Base-by-base conservation (phyloP, 2,888 invertebrate genomes). In the Caenorhabditis doughertyi region DNA sequence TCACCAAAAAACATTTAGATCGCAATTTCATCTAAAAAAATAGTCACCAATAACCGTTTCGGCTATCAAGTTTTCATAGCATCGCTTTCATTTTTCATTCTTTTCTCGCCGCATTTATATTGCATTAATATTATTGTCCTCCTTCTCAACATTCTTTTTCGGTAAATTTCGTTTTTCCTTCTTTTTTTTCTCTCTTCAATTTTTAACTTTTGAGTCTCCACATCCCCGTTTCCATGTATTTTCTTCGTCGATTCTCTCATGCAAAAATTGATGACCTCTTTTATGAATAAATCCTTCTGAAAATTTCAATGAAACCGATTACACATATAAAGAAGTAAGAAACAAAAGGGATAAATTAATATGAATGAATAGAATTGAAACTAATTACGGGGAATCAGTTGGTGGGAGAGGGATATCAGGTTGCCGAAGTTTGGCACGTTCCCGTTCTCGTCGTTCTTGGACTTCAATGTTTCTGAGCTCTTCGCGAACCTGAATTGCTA, bases 401-500 rank as follows among this genome's bases (percentile, higher is more conserved):
- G 60, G 29, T 23, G 68, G 42, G 16, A 39, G n/a, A 9, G 51
- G 51, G 8, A 32, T 49, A 9, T 51, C 67, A 4, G 39, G 2
- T 32, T 55, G 47, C 4, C 35, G 51, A 35, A 55, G 60, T 58
- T 73, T 84, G 27, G 68, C 70, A 21, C 77, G 56, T 49, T 86
- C 85, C 27, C 85, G 71, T 53, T 81, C 76, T 0, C 74, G 58
- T 21, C 86, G 72, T 49, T 86, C 86, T 27, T 80, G 83, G 9
- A 76, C 56, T 67, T 86, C 84, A n/a, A 86, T 81, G 60, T 64
- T 79, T 21, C 79, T 70, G n/a, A 85, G 49, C 53, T 86, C 86
- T 7, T 85, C 84, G 3, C 84, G 79, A n/a, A 84, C 81, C 86
- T 86, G 49, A 21, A 74, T n/a, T n/a, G n/a, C n/a, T n/a, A n/a